These are phyloP conservation scores for Epizoanthus ramosus DNA, from an alignment of 92 coral and sea anemone genomes.

Conservation along the genomic window DNA sequence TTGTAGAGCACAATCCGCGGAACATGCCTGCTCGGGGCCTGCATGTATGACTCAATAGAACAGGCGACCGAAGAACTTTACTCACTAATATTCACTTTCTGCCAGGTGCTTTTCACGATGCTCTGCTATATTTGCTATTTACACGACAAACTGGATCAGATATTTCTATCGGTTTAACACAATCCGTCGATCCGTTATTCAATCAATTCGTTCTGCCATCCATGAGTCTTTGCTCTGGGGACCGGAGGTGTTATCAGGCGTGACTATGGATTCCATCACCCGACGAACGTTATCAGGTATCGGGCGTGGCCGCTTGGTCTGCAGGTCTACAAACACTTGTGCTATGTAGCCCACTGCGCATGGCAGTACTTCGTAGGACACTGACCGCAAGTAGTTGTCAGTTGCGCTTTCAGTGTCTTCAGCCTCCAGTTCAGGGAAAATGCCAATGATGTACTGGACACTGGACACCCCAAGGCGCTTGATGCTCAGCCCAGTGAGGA, in stretches of 20 bases:
- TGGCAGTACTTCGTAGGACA: slow-evolving; percentile 13
- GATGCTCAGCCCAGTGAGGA: slow-evolving; percentile 7
- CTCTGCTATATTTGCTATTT: too few species aligned
- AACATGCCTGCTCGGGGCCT: too few species aligned
- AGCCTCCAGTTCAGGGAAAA: slow-evolving; percentile 15
- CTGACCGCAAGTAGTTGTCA: slow-evolving; percentile 13
- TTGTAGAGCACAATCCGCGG: too few species aligned
- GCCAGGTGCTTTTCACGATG: too few species aligned
- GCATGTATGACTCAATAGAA: too few species aligned
- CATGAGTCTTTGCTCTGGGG: not conserved
- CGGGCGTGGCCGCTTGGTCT: slow-evolving; percentile 6
- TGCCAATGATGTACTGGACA: slow-evolving; percentile 2
- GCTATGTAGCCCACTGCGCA: slow-evolving; percentile 19
- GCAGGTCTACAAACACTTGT: slow-evolving; percentile 16
- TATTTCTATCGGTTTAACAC: not conserved
- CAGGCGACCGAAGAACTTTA: too few species aligned
- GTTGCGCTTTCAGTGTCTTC: not conserved
- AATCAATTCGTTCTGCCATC: not conserved
- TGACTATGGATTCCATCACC: slow-evolving; percentile 4
- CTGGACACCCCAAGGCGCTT: slow-evolving; percentile 6
- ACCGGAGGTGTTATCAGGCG: not conserved
- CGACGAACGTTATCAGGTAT: not conserved
- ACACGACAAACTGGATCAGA: not conserved
- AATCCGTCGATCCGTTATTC: too few species aligned
- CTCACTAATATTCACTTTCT: too few species aligned